These are phyloP conservation scores for Melanerpes aurifrons DNA, from an alignment of 2,113 vertebrate species.

Conservation along the genomic window DNA sequence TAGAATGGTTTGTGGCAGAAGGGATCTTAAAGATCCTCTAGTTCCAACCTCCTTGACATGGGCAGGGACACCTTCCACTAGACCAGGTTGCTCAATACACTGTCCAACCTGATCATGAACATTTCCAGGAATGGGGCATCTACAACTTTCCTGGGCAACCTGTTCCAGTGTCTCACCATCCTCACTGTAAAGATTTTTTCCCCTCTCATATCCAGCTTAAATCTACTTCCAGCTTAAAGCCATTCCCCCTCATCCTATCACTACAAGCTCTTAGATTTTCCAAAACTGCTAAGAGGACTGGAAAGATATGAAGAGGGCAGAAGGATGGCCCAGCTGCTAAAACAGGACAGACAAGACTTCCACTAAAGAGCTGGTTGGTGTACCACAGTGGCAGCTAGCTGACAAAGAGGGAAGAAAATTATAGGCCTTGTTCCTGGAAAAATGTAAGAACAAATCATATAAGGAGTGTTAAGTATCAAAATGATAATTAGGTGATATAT, in stretches of 20 bases:
- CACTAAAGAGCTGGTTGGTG: neutral
- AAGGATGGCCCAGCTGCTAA: neutral
- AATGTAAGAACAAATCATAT: neutral
- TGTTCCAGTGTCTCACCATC: no score
- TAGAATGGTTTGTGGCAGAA: neutral
- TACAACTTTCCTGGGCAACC: no score
- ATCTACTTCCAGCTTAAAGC: no score
- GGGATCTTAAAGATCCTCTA: no score
- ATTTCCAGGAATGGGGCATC: no score
- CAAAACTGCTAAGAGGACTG: neutral
- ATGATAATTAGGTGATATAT: slow-evolving; percentile 8
- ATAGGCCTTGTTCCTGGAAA: neutral
- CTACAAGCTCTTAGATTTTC: neutral
- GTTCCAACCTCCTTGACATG: no score
- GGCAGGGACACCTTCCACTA: no score
- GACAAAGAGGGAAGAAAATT: neutral
- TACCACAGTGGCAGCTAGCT: neutral
- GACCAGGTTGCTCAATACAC: no score
- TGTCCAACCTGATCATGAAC: no score
- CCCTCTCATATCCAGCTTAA: no score
- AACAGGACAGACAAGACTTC: neutral
- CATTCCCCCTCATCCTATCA: no score
- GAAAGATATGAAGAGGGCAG: neutral
- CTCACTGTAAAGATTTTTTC: no score
- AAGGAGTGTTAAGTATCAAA: neutral